Conservation (phyloP, 1,140 invertebrate genomes). For the Atta cephalotes region DNA sequence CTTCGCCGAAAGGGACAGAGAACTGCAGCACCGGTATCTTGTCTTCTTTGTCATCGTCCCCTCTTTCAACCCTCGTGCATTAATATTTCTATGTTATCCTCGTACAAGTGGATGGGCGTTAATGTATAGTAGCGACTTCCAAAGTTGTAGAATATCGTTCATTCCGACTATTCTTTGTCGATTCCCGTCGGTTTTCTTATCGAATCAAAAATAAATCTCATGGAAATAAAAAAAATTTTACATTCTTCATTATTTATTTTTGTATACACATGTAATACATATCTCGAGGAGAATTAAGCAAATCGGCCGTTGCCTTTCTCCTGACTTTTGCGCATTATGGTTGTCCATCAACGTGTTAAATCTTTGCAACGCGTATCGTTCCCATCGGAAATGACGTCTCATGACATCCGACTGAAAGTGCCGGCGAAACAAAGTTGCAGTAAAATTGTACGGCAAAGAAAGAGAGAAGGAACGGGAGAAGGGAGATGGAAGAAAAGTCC, state of each 20-base stretch:
- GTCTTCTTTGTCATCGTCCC: slow-evolving; percentile 18
- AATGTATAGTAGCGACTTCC: slow-evolving; percentile 21
- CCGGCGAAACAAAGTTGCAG: slow-evolving; percentile 55
- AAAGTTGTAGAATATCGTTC: slow-evolving; percentile 19
- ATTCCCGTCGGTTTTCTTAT: not conserved
- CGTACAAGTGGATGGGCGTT: not conserved
- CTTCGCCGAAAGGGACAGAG: slow-evolving; percentile 31
- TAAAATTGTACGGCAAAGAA: slow-evolving; percentile 44
- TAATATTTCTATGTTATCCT: slow-evolving; percentile 52
- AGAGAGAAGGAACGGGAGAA: slow-evolving; percentile 16
- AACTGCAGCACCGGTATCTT: slow-evolving; percentile 37
- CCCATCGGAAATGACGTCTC: slow-evolving; percentile 54
- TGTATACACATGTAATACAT: not conserved
- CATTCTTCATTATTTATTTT: not conserved
- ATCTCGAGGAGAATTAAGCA: not conserved
- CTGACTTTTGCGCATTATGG: slow-evolving; percentile 27
- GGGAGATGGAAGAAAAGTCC: slow-evolving; percentile 53
- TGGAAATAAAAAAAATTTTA: not conserved
- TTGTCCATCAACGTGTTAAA: slow-evolving; percentile 51
- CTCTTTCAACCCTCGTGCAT: slow-evolving; percentile 4
- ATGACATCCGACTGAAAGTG: slow-evolving; percentile 56
- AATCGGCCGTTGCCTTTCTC: slow-evolving; percentile 13
- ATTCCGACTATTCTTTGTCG: not conserved
- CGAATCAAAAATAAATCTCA: not conserved
- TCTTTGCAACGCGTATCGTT: slow-evolving; percentile 45